These are phyloP conservation scores for Cyphomyrus discorhynchus DNA, from an alignment of 2,113 vertebrate genomes.

Conservation along the genomic window DNA sequence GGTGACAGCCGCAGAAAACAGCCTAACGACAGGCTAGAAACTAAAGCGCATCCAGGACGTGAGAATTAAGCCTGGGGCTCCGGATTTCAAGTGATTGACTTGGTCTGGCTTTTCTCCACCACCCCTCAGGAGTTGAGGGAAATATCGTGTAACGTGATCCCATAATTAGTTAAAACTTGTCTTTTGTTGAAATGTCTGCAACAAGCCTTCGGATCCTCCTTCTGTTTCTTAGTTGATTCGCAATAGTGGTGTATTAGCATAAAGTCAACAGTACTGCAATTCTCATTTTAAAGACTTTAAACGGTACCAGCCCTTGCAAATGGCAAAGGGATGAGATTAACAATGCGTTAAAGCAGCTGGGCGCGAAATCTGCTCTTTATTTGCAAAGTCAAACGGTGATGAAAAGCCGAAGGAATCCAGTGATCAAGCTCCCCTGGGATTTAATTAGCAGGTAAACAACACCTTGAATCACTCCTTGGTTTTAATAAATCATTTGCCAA, in stretches of 20 bases:
- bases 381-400: background rate
- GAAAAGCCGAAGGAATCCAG: background rate
- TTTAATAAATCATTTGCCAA: background rate
- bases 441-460: conserved; percentile 6
- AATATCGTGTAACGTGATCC: background rate
- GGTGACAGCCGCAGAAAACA: background rate
- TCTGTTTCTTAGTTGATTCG: background rate
- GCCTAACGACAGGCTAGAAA: background rate
- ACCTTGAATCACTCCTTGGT: background rate
- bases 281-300: background rate
- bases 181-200: background rate
- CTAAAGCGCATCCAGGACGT: background rate
- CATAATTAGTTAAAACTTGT: background rate
- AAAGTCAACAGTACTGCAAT: background rate
- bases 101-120: background rate
- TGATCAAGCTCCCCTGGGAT: background rate
- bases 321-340: background rate
- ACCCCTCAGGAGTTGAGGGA: background rate
- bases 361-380: background rate
- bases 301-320: background rate
- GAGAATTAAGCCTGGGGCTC: background rate
- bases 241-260: background rate
- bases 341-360: background rate
- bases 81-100: background rate
- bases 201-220: background rate